Conservation (phyloP, 2,797 vertebrate genomes). For the Discoglossus pictus region DNA sequence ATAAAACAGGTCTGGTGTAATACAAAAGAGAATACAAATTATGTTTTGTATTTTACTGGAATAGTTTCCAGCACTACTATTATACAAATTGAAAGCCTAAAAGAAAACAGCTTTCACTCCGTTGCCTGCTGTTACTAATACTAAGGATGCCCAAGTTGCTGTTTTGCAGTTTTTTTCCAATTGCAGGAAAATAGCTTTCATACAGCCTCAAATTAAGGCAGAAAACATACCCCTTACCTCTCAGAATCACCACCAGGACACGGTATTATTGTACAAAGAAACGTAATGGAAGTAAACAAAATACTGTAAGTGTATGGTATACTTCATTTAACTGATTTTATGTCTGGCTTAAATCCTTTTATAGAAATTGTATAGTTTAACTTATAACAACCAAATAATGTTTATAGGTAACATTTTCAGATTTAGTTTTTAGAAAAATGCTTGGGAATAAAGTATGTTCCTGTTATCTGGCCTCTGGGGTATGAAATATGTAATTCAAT, state of each 20-base stretch:
- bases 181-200: slow-evolving; percentile 55
- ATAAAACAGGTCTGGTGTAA: slow-evolving; percentile 9
- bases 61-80: slow-evolving; percentile 51
- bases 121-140: slow-evolving; percentile 54
- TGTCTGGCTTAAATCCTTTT: slow-evolving; percentile 13
- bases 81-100: slow-evolving; percentile 42
- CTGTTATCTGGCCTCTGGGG: neutral
- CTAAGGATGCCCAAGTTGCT: slow-evolving; percentile 28
- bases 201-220: slow-evolving; percentile 35
- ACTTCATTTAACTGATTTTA: slow-evolving; percentile 1
- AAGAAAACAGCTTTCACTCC: slow-evolving; percentile 43
- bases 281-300: slow-evolving; percentile 24
- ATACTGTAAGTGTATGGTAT: neutral
- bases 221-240: slow-evolving; percentile 23
- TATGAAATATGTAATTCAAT: no score
- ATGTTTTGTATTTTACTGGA: slow-evolving; percentile 44
- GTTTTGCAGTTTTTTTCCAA: slow-evolving; percentile 45
- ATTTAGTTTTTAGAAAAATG: no score
- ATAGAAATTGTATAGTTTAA: neutral
- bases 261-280: slow-evolving; percentile 16
- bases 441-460: neutral
- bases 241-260: slow-evolving; percentile 7
- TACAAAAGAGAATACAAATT: slow-evolving; percentile 36
- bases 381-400: neutral
- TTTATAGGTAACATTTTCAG: no score